These are phyloP conservation scores for Luidia sarsii DNA, from an alignment of 53 echinoderm and acorn worm species.

Conservation along the genomic window DNA sequence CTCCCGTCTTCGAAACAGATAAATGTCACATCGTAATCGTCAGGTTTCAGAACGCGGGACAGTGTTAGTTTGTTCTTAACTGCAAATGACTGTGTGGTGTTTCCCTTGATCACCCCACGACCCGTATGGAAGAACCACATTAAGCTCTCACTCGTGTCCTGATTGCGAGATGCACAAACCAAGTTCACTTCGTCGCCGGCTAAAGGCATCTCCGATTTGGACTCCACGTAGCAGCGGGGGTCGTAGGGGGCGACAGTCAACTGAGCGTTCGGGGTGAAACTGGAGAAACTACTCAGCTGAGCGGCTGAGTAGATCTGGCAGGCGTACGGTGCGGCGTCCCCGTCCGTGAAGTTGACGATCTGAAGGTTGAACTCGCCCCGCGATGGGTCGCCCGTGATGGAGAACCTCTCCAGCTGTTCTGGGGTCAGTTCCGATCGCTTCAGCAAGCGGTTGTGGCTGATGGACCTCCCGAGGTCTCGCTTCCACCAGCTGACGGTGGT, in stretches of 20 bases:
- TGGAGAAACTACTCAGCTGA: neutral
- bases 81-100: neutral
- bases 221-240: slow-evolving; percentile 37
- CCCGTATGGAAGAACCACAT: slow-evolving; percentile 15
- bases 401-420: slow-evolving; percentile 38
- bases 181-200: slow-evolving; percentile 33
- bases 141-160: neutral
- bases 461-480: neutral
- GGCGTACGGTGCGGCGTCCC: slow-evolving; percentile 36
- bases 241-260: slow-evolving; percentile 40
- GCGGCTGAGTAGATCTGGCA: slow-evolving; percentile 45
- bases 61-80: slow-evolving; percentile 12
- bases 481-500: slow-evolving; percentile 46
- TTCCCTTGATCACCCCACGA: neutral
- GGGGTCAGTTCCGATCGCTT: neutral
- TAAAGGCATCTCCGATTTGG: slow-evolving; percentile 1
- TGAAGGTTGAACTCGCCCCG: slow-evolving; percentile 54
- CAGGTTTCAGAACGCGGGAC: neutral
- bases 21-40: slow-evolving; percentile 35
- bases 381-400: slow-evolving; percentile 35
- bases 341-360: slow-evolving; percentile 23
- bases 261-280: neutral
- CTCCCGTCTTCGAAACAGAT: slow-evolving; percentile 27
- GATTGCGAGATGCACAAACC: slow-evolving; percentile 41
- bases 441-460: slow-evolving; percentile 25